Conservation (phyloP, 1,140 invertebrate genomes). For the Bombus fervidus region DNA sequence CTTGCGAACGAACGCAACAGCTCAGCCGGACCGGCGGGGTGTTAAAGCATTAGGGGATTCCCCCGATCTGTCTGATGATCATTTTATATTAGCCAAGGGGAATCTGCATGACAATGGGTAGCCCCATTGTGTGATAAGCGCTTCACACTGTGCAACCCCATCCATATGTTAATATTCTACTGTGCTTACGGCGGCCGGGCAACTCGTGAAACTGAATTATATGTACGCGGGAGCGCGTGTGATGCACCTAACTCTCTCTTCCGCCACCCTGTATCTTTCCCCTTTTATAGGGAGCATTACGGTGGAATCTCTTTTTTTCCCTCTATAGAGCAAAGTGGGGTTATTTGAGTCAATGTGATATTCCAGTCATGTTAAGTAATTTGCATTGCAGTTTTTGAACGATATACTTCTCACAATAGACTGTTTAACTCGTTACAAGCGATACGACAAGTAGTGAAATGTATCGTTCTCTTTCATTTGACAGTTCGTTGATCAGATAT, state of each 20-base stretch:
- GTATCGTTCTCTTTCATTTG: too few species aligned
- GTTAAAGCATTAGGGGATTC: constrained; percentile 72
- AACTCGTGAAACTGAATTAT: constrained; percentile 68
- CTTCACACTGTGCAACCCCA: constrained; percentile 69
- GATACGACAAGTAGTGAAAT: too few species aligned
- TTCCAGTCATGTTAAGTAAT: not conserved
- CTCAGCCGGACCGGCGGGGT: constrained; percentile 60
- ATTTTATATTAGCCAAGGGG: constrained; percentile 74
- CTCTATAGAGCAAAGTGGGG: not conserved
- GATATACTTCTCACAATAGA: too few species aligned
- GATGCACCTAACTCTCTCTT: constrained; percentile 38
- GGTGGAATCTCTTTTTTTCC: not conserved
- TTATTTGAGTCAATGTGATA: not conserved
- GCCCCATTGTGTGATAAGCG: constrained; percentile 72
- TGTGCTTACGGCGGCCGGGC: constrained; percentile 31
- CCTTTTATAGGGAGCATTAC: not conserved
- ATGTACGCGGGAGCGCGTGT: constrained; percentile 61
- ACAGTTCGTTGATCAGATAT: too few species aligned
- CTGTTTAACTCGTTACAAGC: too few species aligned
- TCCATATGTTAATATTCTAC: constrained; percentile 71
- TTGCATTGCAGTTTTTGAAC: not conserved
- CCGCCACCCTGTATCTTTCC: not conserved
- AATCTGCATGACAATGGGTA: constrained; percentile 73
- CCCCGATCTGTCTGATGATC: constrained; percentile 73
- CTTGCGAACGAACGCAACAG: constrained; percentile 63